Evolutionary conservation across 2,797 vertebrate species (phyloP).

Genomic region (Spatula clypeata): DNA sequence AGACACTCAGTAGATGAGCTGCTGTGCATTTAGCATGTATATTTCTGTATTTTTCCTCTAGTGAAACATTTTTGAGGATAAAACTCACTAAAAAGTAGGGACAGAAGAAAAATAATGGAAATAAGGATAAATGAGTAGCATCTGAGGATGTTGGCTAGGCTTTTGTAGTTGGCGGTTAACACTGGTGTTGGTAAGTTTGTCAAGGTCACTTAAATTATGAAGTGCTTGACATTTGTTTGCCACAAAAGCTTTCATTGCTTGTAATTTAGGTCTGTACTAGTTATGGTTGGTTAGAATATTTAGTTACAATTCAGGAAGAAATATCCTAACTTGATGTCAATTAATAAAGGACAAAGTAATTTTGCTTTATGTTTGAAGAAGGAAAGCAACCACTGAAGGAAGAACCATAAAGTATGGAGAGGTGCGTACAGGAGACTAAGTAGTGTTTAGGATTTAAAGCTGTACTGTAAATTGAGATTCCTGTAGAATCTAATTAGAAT

Average conservation of each 20-base stretch:
- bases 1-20: not conserved
- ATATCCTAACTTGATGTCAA: not conserved
- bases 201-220: not conserved
- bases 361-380: not conserved
- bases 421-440: not conserved
- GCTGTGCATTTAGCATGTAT: not conserved
- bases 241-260: not conserved
- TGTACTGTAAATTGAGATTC: not conserved
- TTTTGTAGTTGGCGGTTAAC: not conserved
- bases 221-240: not conserved
- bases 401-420: not conserved
- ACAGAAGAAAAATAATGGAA: not conserved
- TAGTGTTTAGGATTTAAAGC: not conserved
- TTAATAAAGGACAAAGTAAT: not conserved
- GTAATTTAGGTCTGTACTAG: not conserved
- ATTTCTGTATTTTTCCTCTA: not conserved
- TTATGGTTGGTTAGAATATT: not conserved
- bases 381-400: not conserved
- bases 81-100: not conserved
- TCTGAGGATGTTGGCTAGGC: not conserved
- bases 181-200: not conserved
- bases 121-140: rapidly evolving
- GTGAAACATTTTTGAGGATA: not conserved
- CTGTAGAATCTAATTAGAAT: not conserved
- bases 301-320: not conserved